phyloP scores from a whole-genome alignment of 2,113 vertebrate species.

The Anolis carolinensis region DNA sequence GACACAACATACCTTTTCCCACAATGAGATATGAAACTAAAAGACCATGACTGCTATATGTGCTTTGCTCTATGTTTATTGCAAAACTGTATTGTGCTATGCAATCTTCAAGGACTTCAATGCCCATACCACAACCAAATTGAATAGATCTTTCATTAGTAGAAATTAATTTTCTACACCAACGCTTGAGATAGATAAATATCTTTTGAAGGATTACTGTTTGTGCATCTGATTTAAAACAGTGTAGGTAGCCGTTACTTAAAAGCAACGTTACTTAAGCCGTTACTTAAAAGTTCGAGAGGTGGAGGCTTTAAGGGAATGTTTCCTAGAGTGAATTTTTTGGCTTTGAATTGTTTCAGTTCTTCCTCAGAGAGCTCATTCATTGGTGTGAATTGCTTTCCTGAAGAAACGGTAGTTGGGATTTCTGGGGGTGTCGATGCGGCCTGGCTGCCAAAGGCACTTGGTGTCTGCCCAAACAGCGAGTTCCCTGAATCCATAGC shows the following conservation, averaged over 20 bases:
- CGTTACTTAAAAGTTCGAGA: conserved; percentile 77
- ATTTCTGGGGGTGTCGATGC: conserved; percentile 7
- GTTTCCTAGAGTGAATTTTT: conserved; percentile 83
- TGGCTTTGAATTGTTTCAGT: conserved; percentile 83
- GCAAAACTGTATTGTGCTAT: not conserved
- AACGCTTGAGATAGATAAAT: not conserved
- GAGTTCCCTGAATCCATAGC: conserved; percentile 30
- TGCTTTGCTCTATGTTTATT: not conserved
- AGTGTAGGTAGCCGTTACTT: too few relatives aligned
- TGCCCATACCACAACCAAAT: not conserved
- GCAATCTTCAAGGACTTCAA: not conserved
- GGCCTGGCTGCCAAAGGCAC: conserved; percentile 34
- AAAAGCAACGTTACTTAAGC: too few relatives aligned
- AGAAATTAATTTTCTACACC: not conserved
- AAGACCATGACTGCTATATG: not conserved
- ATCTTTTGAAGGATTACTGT: not conserved
- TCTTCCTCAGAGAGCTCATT: conserved; percentile 83
- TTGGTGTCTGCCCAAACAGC: conserved; percentile 53
- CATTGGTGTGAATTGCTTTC: conserved; percentile 80
- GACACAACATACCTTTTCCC: not conserved
- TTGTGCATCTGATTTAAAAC: not conserved
- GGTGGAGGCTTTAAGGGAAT: conserved; percentile 85
- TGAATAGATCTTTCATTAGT: not conserved
- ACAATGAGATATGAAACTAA: not conserved
- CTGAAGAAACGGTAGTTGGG: conserved; percentile 24